Conservation (phyloP, 2,113 vertebrate genomes). For the Monopterus albus region DNA sequence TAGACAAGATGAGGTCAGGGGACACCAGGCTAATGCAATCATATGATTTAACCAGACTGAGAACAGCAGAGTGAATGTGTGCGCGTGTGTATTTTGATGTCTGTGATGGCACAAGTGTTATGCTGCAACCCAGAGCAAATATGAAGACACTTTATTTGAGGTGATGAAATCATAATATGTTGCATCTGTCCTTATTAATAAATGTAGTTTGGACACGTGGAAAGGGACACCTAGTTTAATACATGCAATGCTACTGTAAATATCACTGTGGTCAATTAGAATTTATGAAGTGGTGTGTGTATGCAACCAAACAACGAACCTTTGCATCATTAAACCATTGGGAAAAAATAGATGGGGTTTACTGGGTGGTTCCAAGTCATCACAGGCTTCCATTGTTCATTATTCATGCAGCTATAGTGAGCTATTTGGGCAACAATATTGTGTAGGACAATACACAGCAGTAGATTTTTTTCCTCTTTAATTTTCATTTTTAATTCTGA, state of each 20-base stretch:
- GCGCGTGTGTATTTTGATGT: neutral
- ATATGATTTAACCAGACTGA: conserved; percentile 50
- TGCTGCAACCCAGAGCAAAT: neutral
- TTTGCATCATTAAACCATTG: conserved; percentile 54
- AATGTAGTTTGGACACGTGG: conserved; percentile 1
- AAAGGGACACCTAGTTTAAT: neutral
- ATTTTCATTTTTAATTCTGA: conserved; percentile 22
- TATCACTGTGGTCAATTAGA: conserved; percentile 24
- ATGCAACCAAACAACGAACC: conserved; percentile 14
- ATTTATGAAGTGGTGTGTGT: conserved; percentile 15
- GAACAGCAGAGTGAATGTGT: neutral
- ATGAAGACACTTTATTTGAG: neutral
- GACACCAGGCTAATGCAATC: conserved; percentile 56
- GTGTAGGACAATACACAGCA: neutral
- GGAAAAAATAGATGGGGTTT: conserved; percentile 32
- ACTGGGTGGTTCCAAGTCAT: conserved; percentile 38
- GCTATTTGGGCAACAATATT: conserved; percentile 20
- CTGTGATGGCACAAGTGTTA: neutral
- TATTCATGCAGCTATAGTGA: conserved; percentile 56
- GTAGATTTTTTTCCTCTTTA: neutral
- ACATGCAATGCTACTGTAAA: neutral
- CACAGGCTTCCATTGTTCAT: conserved; percentile 34
- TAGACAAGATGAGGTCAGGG: conserved; percentile 58
- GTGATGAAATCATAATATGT: conserved; percentile 3
- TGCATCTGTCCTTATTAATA: conserved; percentile 4